Evolutionary conservation across 1,140 invertebrate genomes (phyloP).

Genomic region (Andrena cerasifolii): DNA sequence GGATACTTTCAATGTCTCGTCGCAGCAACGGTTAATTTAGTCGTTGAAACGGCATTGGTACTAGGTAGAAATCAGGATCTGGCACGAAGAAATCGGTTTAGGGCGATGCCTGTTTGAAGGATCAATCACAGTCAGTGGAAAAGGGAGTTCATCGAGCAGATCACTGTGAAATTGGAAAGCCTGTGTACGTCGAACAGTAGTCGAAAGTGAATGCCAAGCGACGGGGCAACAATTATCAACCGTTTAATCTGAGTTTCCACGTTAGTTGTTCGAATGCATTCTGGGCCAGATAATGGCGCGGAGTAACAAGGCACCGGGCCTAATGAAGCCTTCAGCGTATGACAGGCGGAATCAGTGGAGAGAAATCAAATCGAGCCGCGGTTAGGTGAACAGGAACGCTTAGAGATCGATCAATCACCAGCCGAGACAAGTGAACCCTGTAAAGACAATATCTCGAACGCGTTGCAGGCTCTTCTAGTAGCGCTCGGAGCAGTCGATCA

Average conservation of each 20-base stretch:
- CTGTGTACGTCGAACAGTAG: not conserved
- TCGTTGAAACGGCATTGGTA: no score
- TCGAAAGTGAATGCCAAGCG: not conserved
- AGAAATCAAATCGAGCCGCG: conserved; percentile 42
- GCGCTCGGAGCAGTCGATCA: not conserved
- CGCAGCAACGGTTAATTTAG: no score
- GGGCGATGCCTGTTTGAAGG: no score
- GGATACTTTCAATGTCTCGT: not conserved
- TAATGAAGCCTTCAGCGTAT: conserved; percentile 50
- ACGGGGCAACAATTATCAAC: conserved; percentile 6
- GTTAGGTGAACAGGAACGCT: conserved; percentile 12
- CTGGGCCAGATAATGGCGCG: conserved; percentile 2
- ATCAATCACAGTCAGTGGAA: no score
- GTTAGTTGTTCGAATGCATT: conserved; percentile 5
- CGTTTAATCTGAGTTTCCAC: conserved; percentile 13
- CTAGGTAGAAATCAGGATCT: no score
- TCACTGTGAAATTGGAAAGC: not conserved
- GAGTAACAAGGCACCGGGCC: conserved; percentile 14
- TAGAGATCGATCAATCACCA: conserved; percentile 37
- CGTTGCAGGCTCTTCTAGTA: not conserved
- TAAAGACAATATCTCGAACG: not conserved
- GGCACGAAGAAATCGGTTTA: no score
- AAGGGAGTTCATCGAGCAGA: not conserved
- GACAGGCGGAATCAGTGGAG: conserved; percentile 41
- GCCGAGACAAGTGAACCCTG: conserved; percentile 29